These are phyloP conservation scores for Spicauda simplicius DNA, from an alignment of 2,888 invertebrate species.

Conservation along the genomic window DNA sequence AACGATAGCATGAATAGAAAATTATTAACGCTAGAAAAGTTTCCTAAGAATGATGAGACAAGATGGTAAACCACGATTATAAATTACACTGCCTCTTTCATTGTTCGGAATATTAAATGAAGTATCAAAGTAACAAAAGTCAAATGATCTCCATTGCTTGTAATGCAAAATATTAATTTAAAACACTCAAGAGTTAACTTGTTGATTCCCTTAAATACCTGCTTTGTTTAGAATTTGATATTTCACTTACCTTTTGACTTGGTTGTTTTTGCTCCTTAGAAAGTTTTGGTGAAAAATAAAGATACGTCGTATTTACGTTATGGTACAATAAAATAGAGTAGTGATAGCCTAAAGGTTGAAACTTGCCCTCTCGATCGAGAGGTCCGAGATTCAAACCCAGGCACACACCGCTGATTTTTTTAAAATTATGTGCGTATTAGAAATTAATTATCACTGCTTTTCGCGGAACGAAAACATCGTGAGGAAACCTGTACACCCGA, in stretches of 20 bases:
- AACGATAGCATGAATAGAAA: not conserved
- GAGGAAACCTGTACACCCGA: too few relatives aligned
- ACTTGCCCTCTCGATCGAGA: too few relatives aligned
- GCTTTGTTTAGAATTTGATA: not conserved
- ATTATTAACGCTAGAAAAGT: not conserved
- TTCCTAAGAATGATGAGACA: not conserved
- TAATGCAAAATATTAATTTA: conserved; percentile 46
- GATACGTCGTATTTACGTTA: too few relatives aligned
- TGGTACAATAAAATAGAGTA: too few relatives aligned
- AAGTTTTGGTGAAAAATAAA: too few relatives aligned
- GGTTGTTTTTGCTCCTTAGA: not conserved
- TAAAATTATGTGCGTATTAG: too few relatives aligned
- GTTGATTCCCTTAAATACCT: conserved; percentile 42
- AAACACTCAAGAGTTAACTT: conserved; percentile 44
- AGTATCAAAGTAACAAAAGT: conserved; percentile 44
- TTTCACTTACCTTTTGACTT: not conserved
- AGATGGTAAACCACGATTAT: conserved; percentile 37
- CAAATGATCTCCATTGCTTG: conserved; percentile 42
- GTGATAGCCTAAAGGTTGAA: too few relatives aligned
- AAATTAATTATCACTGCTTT: too few relatives aligned
- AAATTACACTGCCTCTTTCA: conserved; percentile 57
- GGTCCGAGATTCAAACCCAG: too few relatives aligned
- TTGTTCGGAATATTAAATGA: conserved; percentile 55
- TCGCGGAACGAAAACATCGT: too few relatives aligned
- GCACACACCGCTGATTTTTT: too few relatives aligned